A percentile compares a stretch with the other conserved stretches of the same genome.
Evolutionary conservation across 2,797 vertebrate species (phyloP).

Genomic region (Linurgus olivaceus): DNA sequence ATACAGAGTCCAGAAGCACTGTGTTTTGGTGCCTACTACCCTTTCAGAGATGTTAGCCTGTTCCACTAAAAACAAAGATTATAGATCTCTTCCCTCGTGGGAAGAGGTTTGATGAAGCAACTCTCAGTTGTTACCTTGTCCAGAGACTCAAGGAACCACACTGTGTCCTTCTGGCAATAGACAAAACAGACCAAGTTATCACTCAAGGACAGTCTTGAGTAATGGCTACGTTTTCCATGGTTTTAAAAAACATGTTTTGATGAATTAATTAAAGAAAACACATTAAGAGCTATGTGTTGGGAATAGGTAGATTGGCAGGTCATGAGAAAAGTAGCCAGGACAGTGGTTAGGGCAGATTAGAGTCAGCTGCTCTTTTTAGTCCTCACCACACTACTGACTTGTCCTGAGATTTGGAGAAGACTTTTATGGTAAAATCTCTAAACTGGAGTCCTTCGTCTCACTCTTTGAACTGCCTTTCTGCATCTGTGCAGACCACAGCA

Average conservation of each 20-base stretch:
- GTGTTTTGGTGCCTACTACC: neutral
- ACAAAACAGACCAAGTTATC: slow-evolving; percentile 49
- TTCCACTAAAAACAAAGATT: slow-evolving; percentile 53
- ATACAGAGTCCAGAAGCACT: neutral
- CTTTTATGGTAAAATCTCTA: neutral
- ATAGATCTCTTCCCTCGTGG: neutral
- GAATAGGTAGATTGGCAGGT: neutral
- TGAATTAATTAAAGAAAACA: neutral
- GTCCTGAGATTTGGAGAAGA: neutral
- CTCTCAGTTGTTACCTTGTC: slow-evolving; percentile 10
- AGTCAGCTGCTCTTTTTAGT: neutral
- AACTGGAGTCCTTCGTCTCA: neutral
- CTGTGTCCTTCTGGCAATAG: neutral
- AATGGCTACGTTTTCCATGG: neutral
- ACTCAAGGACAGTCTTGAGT: slow-evolving; percentile 22
- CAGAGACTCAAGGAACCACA: neutral
- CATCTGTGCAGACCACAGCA: neutral
- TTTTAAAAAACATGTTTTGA: neutral
- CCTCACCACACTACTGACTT: neutral
- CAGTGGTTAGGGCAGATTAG: neutral
- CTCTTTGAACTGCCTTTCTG: neutral
- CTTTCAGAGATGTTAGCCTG: neutral
- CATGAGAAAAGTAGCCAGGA: neutral
- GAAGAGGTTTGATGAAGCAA: slow-evolving; percentile 30
- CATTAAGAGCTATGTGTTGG: neutral